phyloP scores from a whole-genome alignment of 2,113 vertebrate genomes.

The Istiophorus platypterus region DNA sequence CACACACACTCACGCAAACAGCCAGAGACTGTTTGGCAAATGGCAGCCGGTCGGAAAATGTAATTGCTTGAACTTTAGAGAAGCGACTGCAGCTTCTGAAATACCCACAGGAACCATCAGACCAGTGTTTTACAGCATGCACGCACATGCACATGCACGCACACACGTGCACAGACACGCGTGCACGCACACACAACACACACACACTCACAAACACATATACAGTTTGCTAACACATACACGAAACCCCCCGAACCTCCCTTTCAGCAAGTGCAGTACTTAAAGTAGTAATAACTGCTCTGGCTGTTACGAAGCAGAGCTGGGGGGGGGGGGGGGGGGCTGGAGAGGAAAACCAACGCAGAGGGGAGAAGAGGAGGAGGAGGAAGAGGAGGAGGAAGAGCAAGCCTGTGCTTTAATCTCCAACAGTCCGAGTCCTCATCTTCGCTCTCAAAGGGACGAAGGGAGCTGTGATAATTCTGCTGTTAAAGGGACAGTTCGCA shows the following conservation, averaged over 20 bases:
- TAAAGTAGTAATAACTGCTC: conserved; percentile 74
- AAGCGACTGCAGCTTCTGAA: conserved; percentile 73
- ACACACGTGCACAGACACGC: too few relatives aligned
- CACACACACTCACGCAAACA: conserved; percentile 40
- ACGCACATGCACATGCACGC: conserved; percentile 35
- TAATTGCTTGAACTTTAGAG: conserved; percentile 82
- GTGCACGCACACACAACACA: conserved; percentile 35
- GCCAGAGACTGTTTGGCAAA: conserved; percentile 66
- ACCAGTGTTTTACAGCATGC: conserved; percentile 63
- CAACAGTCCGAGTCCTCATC: conserved; percentile 42
- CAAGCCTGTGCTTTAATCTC: conserved; percentile 59
- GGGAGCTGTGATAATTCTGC: conserved; percentile 34
- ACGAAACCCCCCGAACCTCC: conserved; percentile 52
- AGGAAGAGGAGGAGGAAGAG: conserved; percentile 50
- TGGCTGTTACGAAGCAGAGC: conserved; percentile 61
- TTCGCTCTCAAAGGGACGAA: too few relatives aligned
- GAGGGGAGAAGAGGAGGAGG: conserved; percentile 19
- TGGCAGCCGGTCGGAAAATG: conserved; percentile 73
- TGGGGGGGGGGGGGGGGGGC: conserved; percentile 11
- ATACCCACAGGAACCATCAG: conserved; percentile 75
- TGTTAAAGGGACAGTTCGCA: conserved; percentile 4
- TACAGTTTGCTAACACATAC: conserved; percentile 14
- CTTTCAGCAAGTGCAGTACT: conserved; percentile 76
- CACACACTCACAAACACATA: conserved; percentile 38
- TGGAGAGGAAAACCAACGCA: conserved; percentile 27